These are phyloP conservation scores for Mactra quadrangularis DNA, from an alignment of 1,140 invertebrate genomes.

Conservation along the genomic window DNA sequence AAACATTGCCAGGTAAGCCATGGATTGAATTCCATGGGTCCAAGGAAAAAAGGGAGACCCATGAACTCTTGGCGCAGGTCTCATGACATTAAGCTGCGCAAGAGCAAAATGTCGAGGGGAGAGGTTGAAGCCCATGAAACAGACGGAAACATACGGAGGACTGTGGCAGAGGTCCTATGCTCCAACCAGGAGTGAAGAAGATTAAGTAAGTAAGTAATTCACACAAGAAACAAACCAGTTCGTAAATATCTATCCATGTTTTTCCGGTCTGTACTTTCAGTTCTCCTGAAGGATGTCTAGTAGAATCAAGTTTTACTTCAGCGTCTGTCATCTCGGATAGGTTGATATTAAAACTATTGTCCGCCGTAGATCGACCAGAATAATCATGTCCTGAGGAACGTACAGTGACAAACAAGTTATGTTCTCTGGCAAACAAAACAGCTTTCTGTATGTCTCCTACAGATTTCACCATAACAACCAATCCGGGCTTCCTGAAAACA, in stretches of 20 bases:
- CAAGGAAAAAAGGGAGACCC: too few relatives aligned
- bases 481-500: slow-evolving; percentile 35
- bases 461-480: slow-evolving; percentile 38
- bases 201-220: too few relatives aligned
- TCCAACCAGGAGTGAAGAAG: too few relatives aligned
- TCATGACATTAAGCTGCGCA: too few relatives aligned
- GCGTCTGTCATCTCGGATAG: slow-evolving; percentile 63
- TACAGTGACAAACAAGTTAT: slow-evolving; percentile 67
- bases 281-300: slow-evolving; percentile 46
- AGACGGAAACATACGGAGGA: too few relatives aligned
- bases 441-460: slow-evolving; percentile 58
- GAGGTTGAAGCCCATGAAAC: too few relatives aligned
- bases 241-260: slow-evolving; percentile 64
- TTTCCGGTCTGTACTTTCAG: slow-evolving; percentile 64
- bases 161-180: too few relatives aligned
- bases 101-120: too few relatives aligned
- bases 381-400: slow-evolving; percentile 69
- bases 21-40: too few relatives aligned
- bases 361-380: slow-evolving; percentile 66
- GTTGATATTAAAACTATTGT: slow-evolving; percentile 63
- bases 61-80: too few relatives aligned
- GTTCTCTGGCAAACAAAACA: slow-evolving; percentile 61
- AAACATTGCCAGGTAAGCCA: too few relatives aligned
- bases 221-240: too few relatives aligned
- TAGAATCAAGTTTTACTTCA: slow-evolving; percentile 59